A percentile compares a stretch with the other conserved stretches of the same genome.
phyloP scores from a whole-genome alignment of 2,888 invertebrate genomes.

The Trisateles emortualis region DNA sequence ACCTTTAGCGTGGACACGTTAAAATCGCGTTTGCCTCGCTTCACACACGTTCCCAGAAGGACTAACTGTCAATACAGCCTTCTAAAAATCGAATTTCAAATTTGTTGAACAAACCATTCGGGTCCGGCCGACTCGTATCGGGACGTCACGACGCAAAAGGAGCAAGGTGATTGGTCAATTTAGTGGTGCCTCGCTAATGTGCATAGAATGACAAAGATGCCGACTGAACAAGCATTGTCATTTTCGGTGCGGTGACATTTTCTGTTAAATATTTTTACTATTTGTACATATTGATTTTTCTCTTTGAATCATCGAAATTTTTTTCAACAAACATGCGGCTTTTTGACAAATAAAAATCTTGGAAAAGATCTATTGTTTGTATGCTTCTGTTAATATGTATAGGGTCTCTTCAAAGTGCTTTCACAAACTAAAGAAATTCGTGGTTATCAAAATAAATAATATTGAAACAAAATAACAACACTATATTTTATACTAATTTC shows the following conservation, averaged over 20 bases:
- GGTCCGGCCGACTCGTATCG: conserved; percentile 43
- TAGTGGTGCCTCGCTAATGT: conserved; percentile 66
- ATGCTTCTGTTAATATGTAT: background rate
- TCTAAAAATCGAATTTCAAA: conserved; percentile 62
- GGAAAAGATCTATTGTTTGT: conserved; percentile 13
- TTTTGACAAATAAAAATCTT: conserved; percentile 27
- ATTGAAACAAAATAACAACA: too few relatives aligned
- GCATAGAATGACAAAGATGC: conserved; percentile 58
- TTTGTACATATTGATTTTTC: conserved; percentile 43
- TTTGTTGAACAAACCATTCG: conserved; percentile 60
- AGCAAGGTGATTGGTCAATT: conserved; percentile 51
- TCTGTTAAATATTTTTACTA: conserved; percentile 42
- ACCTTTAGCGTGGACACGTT: conserved; percentile 69
- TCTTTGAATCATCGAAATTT: conserved; percentile 25
- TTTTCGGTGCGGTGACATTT: conserved; percentile 44
- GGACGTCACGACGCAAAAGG: conserved; percentile 65
- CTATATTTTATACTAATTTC: too few relatives aligned
- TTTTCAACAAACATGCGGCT: conserved; percentile 31
- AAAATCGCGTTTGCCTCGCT: conserved; percentile 62
- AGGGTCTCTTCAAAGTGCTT: too few relatives aligned
- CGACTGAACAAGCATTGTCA: conserved; percentile 42
- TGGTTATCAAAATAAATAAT: too few relatives aligned
- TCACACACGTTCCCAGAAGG: conserved; percentile 73
- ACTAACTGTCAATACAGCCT: conserved; percentile 66
- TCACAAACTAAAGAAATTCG: too few relatives aligned